Evolutionary conservation across 2,888 invertebrate species (phyloP), one percentile per base, ranked within the genome.

Genomic region (Saturnia japonica): DNA sequence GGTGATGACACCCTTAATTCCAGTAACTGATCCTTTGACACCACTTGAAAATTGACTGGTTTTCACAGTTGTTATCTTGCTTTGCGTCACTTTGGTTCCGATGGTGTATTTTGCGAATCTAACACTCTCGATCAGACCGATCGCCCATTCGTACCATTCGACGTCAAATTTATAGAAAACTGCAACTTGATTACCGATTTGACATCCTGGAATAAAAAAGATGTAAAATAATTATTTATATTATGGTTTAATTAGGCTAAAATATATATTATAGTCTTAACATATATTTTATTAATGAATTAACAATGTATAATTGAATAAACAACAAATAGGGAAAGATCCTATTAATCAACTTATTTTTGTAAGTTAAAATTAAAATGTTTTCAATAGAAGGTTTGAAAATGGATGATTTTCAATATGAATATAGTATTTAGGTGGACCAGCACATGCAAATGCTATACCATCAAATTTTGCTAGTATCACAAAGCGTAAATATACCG

Each of bases 101-200:
- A 77, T 78, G n/a, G 80, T 81, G 80, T 74, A 91, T 68, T 90
- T 85, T 0, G 88, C 81, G 82, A 90, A 94, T 1, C 91, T 78
- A 0, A 87, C 85, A 77, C 91, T 91, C 71, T 93, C 92, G 14
- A 89, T 83, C 0, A 93, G 80, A 0, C 94, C 92, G 43, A 94
- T 91, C 0, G 93, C 90, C 91, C 93, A 94, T 77, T 93, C 86
- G 84, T 94, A 94, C 95, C 95, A 95, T 79, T 94, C 94, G 3
- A 95, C 78, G 82, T 95, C 96, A 79, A 95, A 95, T 76, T 95
- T 95, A 87, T 93, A 94, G 91, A 95, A 95, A 1, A 92, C 94
- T 7, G 95, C 95, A 0, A 95, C 81, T 70, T 95, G 95, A 80
- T 95, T 94, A 12, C 94, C 91, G 1, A 86, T 81, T 69, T 95